Evolutionary conservation across 2,797 vertebrate genomes (phyloP).

Genomic region (Momotus momota): DNA sequence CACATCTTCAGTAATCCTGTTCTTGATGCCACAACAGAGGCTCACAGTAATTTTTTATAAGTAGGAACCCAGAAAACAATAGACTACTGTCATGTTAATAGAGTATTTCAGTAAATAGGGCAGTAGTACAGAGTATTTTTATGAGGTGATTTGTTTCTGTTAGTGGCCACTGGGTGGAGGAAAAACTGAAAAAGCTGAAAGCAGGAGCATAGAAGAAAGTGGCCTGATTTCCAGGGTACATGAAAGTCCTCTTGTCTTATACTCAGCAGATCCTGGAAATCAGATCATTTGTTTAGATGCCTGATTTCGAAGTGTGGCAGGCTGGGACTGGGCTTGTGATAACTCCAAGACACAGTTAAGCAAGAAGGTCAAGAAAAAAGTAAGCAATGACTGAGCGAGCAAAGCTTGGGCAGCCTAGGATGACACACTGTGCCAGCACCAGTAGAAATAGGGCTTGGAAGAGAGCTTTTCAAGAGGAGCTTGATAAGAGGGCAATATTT

Average conservation of each 20-base stretch:
- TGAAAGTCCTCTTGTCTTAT: not conserved
- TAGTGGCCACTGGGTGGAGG: constrained; percentile 65
- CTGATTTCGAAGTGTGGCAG: not conserved
- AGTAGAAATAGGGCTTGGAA: not conserved
- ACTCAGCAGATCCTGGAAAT: constrained; percentile 7
- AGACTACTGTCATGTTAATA: not conserved
- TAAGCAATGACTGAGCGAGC: fast-evolving
- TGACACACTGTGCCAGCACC: not conserved
- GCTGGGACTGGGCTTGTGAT: not conserved
- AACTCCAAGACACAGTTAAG: not conserved
- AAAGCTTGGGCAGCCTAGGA: not conserved
- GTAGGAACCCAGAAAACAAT: not conserved
- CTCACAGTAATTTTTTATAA: not conserved
- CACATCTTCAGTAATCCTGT: not conserved
- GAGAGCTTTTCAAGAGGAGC: not conserved
- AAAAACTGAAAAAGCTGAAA: constrained; percentile 49
- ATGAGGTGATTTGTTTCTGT: constrained; percentile 30
- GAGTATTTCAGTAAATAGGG: not conserved
- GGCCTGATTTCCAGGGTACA: constrained; percentile 48
- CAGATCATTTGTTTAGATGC: not conserved
- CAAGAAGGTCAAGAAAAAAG: not conserved
- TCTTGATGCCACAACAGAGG: fast-evolving
- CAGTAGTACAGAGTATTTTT: not conserved
- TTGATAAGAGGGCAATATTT: not conserved
- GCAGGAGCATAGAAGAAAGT: not conserved